These are phyloP conservation scores for Cnemophilus loriae DNA, from an alignment of 2,113 vertebrate genomes.

Conservation along the genomic window DNA sequence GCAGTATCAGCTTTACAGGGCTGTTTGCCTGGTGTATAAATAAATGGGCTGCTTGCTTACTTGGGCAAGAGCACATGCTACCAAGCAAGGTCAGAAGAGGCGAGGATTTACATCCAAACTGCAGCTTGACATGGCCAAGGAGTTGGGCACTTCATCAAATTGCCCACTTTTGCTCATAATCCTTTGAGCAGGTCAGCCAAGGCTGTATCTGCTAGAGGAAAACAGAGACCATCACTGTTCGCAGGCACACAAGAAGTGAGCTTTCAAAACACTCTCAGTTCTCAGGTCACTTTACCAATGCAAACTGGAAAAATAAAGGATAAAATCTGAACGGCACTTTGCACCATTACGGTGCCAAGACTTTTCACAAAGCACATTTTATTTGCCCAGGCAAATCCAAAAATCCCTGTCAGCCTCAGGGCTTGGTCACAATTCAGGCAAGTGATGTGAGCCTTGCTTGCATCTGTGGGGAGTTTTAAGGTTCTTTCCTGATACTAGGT, in stretches of 20 bases:
- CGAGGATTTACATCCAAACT: background rate
- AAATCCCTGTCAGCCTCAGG: background rate
- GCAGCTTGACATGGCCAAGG: background rate
- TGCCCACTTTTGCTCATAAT: background rate
- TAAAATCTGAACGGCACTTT: background rate
- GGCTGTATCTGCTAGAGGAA: background rate
- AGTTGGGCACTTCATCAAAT: background rate
- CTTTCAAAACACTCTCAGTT: background rate
- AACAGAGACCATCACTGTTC: slow-evolving; percentile 14
- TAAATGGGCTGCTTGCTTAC: background rate
- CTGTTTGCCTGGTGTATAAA: background rate
- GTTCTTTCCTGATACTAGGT: background rate
- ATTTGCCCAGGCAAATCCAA: background rate
- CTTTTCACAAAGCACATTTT: background rate
- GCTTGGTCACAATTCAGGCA: background rate
- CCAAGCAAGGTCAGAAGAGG: background rate
- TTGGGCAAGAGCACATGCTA: background rate
- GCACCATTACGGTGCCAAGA: background rate
- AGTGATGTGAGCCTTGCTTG: background rate
- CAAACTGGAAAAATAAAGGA: slow-evolving; percentile 23
- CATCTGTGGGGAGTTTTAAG: background rate
- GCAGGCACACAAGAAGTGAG: background rate
- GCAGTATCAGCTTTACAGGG: background rate
- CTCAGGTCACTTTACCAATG: background rate
- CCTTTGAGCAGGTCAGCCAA: background rate